Evolutionary conservation across 2,113 vertebrate genomes (phyloP).

Genomic region (Podarcis muralis): DNA sequence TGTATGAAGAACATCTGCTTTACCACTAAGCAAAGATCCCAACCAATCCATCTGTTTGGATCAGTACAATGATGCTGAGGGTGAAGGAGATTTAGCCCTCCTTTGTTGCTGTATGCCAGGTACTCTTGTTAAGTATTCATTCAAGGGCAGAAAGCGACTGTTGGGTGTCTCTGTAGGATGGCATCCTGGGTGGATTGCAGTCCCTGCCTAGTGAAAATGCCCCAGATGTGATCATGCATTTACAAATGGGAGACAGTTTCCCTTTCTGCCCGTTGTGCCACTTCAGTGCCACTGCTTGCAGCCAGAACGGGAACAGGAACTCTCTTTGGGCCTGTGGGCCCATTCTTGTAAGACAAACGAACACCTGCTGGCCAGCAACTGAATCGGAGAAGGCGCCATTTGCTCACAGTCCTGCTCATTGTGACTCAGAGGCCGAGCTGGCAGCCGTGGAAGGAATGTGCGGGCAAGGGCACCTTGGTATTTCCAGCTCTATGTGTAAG

Average conservation of each 20-base stretch:
- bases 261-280: background rate
- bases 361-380: background rate
- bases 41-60: background rate
- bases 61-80: background rate
- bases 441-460: constrained; percentile 7
- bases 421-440: constrained; percentile 23
- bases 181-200: background rate
- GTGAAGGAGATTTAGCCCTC: no score
- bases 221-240: background rate
- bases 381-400: background rate
- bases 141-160: background rate
- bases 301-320: background rate
- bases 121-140: background rate
- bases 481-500: constrained; percentile 7
- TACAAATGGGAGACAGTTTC: background rate
- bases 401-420: background rate
- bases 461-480: constrained; percentile 8
- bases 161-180: background rate
- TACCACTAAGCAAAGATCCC: background rate
- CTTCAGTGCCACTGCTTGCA: background rate
- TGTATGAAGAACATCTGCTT: background rate
- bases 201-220: background rate
- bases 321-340: background rate
- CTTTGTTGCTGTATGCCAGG: background rate
- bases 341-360: background rate